Percentiles rank a stretch among this genome's conserved stretches.
Conservation (phyloP, 2,888 invertebrate genomes). For the Trissolcus japonicus region DNA sequence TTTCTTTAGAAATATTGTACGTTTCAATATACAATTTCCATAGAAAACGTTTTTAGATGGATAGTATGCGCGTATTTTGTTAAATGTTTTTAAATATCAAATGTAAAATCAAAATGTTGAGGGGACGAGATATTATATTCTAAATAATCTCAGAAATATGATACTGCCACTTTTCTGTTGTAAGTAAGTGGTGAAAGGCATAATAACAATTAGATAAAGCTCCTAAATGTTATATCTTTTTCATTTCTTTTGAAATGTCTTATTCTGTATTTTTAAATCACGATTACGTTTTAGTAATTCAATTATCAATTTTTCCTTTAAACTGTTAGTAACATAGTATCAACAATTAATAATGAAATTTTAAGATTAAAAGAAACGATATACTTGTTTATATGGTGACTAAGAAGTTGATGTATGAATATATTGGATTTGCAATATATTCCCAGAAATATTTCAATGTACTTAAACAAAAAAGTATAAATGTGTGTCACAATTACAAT, state of each 20-base stretch:
- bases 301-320: too few species aligned
- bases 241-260: neutral
- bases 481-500: neutral
- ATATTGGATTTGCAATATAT: too few species aligned
- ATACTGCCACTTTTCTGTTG: slow-evolving; percentile 12
- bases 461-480: neutral
- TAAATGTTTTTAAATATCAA: neutral
- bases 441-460: neutral
- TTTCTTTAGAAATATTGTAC: neutral
- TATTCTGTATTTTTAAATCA: slow-evolving; percentile 2
- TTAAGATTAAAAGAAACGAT: neutral
- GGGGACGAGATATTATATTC: slow-evolving; percentile 15
- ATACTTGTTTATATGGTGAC: neutral
- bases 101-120: neutral
- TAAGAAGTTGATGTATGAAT: neutral
- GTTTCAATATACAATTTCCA: slow-evolving; percentile 3
- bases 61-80: neutral
- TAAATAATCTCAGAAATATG: slow-evolving; percentile 8
- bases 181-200: neutral
- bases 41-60: neutral
- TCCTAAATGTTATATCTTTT: too few species aligned
- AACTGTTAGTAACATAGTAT: too few species aligned
- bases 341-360: too few species aligned
- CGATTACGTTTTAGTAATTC: too few species aligned
- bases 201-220: too few species aligned